Conservation (phyloP, 1,140 invertebrate genomes). For the Sogatella furcifera region DNA sequence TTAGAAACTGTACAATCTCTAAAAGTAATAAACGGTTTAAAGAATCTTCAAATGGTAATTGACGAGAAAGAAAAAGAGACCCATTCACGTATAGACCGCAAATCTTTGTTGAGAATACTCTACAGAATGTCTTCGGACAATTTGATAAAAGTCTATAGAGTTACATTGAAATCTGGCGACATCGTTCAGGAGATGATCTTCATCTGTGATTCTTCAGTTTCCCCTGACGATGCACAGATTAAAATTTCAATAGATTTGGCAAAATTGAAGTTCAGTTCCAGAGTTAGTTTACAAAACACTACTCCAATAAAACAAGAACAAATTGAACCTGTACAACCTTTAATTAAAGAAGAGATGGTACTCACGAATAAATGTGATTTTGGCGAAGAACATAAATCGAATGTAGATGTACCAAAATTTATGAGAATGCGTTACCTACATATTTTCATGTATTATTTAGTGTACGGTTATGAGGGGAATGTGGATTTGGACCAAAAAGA, state of each 20-base stretch:
- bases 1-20: conserved; percentile 43
- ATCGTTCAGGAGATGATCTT: conserved; percentile 39
- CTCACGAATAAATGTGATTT: no score
- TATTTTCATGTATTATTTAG: conserved; percentile 54
- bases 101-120: conserved; percentile 45
- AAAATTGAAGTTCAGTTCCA: conserved; percentile 40
- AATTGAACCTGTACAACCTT: no score
- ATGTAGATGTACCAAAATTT: conserved; percentile 48
- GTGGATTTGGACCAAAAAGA: conserved; percentile 31
- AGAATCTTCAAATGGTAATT: conserved; percentile 43
- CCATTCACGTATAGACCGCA: conserved; percentile 46
- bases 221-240: conserved; percentile 39
- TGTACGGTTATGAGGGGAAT: conserved; percentile 44
- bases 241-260: conserved; percentile 46
- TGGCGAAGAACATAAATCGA: background rate
- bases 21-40: conserved; percentile 43
- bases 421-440: conserved; percentile 53
- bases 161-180: conserved; percentile 38
- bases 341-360: background rate
- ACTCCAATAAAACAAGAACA: background rate
- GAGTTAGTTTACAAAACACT: background rate
- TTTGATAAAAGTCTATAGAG: conserved; percentile 45
- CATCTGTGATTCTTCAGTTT: conserved; percentile 44
- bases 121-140: conserved; percentile 43
- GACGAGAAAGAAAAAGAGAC: conserved; percentile 43